Conservation (phyloP, 2,113 vertebrate genomes). For the Strix aluco region DNA sequence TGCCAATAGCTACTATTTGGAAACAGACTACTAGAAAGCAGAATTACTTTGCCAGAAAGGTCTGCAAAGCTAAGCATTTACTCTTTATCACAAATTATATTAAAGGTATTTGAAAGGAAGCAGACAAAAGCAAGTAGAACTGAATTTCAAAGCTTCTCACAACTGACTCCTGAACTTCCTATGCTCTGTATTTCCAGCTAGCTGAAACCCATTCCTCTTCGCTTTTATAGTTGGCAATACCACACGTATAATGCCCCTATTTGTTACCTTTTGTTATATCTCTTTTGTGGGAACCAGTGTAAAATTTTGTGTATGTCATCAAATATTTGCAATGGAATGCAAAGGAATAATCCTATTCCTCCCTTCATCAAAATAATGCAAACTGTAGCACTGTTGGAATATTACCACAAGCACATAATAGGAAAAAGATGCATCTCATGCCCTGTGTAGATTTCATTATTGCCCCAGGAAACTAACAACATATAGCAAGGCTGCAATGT, state of each 20-base stretch:
- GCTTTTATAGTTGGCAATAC: background rate
- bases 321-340: background rate
- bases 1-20: background rate
- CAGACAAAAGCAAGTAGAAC: background rate
- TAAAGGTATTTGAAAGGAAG: background rate
- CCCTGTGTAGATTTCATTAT: background rate
- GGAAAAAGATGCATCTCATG: background rate
- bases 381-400: background rate
- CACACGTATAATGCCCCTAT: background rate
- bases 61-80: slow-evolving; percentile 16
- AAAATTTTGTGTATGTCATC: background rate
- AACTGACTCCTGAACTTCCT: background rate
- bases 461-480: background rate
- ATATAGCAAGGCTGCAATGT: rapidly evolving
- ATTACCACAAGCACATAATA: background rate
- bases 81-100: background rate
- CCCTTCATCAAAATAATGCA: background rate
- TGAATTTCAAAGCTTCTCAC: background rate
- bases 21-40: background rate
- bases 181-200: background rate
- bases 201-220: background rate
- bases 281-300: background rate
- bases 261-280: background rate
- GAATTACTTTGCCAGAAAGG: background rate
- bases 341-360: background rate